Percentiles rank a stretch among this genome's conserved stretches.
Evolutionary conservation across 2,113 vertebrate species (phyloP).

Genomic region (Acanthochromis polyacanthus): DNA sequence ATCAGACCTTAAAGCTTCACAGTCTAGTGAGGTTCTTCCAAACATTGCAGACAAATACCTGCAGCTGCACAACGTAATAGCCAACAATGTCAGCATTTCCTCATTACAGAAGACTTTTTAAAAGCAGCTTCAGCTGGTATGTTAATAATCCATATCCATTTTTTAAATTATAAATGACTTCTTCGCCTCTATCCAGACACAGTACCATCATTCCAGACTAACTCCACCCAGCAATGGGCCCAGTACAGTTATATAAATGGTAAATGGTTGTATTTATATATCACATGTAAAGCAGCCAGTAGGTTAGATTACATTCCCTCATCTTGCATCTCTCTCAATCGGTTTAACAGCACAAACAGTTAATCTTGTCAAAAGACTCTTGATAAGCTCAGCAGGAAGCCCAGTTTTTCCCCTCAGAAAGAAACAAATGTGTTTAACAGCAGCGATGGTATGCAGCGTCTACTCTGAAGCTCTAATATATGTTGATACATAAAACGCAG

Average conservation of each 20-base stretch:
- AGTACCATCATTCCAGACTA: conserved; percentile 39
- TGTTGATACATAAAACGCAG: conserved; percentile 66
- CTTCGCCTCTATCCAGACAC: conserved; percentile 31
- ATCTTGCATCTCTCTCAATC: conserved; percentile 29
- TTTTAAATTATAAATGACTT: conserved; percentile 56
- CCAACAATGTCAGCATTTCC: background rate
- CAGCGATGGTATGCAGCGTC: conserved; percentile 50
- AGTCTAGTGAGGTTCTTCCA: background rate
- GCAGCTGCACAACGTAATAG: conserved; percentile 1
- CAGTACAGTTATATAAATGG: background rate
- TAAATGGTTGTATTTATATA: too few relatives aligned
- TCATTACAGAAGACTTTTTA: conserved; percentile 33
- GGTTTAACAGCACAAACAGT: conserved; percentile 59
- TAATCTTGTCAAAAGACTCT: conserved; percentile 64
- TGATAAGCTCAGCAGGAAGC: conserved; percentile 55
- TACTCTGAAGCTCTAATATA: conserved; percentile 62
- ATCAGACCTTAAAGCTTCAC: conserved; percentile 17
- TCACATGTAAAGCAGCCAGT: conserved; percentile 2
- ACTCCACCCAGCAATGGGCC: conserved; percentile 10
- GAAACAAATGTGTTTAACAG: conserved; percentile 62
- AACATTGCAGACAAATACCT: conserved; percentile 26
- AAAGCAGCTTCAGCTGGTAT: conserved; percentile 30
- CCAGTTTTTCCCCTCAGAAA: conserved; percentile 38
- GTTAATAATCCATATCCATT: conserved; percentile 55
- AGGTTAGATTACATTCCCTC: conserved; percentile 30